Evolutionary conservation across 2,888 invertebrate genomes (phyloP).

Genomic region (Drosophila trichaetosa): DNA sequence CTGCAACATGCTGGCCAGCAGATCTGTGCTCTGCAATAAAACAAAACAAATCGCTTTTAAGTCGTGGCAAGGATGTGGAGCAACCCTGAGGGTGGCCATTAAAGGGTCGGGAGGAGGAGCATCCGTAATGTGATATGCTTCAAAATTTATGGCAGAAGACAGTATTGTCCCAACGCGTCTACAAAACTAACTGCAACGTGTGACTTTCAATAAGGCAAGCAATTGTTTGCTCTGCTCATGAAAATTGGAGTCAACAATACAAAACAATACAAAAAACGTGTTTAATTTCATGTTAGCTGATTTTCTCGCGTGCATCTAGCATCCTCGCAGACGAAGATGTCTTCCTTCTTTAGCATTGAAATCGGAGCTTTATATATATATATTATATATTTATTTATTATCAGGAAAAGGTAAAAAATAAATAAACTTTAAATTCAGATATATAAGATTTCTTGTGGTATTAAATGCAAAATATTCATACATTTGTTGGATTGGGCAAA

Average conservation of each 20-base stretch:
- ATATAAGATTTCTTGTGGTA: background rate
- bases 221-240: background rate
- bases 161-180: background rate
- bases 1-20: constrained; percentile 43
- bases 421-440: background rate
- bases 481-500: background rate
- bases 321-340: background rate
- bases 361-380: background rate
- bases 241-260: background rate
- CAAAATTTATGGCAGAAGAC: constrained; percentile 4
- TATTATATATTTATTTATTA: background rate
- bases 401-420: background rate
- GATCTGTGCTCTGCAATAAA: constrained; percentile 44
- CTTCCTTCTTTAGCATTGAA: background rate
- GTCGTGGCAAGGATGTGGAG: background rate
- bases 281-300: background rate
- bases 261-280: background rate
- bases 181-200: background rate
- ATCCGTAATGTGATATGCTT: constrained; percentile 14
- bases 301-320: background rate
- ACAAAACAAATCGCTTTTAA: constrained; percentile 7
- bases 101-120: background rate
- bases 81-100: background rate
- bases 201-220: background rate
- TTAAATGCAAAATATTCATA: background rate